Evolutionary conservation across 2,797 vertebrate species (phyloP), one percentile per base, ranked within the genome.

Genomic region (Acanthiza pusilla): DNA sequence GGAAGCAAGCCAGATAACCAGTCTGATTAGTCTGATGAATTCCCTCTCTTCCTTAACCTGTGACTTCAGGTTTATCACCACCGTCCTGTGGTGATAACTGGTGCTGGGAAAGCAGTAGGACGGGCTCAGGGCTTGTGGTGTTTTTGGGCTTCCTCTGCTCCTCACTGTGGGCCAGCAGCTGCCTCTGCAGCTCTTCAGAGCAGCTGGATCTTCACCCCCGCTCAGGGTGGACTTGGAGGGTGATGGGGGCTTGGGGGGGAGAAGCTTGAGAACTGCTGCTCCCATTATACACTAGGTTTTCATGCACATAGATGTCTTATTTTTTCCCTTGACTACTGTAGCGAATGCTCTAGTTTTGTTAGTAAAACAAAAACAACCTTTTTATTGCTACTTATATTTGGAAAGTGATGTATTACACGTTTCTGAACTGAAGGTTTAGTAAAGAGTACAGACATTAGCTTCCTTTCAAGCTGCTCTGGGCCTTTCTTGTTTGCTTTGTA

Each of bases 401-500:
- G 92, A 92, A 92, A 74, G 93, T 96, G 96, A 96, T 94, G 89
- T 96, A 93, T 94, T 95, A 70, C 8, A 0, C 50, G 82, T 88
- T 95, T 96, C 93, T 95, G 91, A 95, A 43, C 85, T 73, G 76
- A 63, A 85, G 76, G 67, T 91, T 95, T 89, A 67, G 92, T 91
- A 67, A 85, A 85, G 85, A 92, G 66, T 57, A 60, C 88, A 96
- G 91, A 91, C 91, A 94, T 96, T 94, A 97, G 91, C 85, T 96
- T 97, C 81, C 90, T 97, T 97, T 96, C 96, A 97, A 18, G 88
- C 93, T 89, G 42, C 91, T 91, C 90, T 88, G 93, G 93, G 93
- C 96, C 95, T 96, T 88, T 85, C 94, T 95, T 95, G 78, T 93
- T 94, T 93, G 93, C 90, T 96, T 96, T 96, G 86, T 95, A 74